Conservation (phyloP, 2,797 vertebrate species). For the Crossoptilon crossoptilon region DNA sequence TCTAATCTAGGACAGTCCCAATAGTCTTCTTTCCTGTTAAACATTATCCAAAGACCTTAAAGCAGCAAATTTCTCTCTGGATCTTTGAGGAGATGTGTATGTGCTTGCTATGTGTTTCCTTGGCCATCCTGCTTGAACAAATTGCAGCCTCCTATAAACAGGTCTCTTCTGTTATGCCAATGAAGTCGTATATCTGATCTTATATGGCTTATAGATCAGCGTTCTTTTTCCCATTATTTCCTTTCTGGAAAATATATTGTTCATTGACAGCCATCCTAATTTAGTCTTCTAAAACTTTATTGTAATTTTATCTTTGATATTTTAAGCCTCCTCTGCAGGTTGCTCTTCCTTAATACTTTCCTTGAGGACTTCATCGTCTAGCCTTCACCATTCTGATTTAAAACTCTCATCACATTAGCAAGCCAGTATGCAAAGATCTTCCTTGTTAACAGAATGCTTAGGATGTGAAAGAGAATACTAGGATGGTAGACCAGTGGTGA, state of each 20-base stretch:
- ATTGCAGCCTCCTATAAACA: neutral
- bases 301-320: neutral
- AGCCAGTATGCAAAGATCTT: neutral
- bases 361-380: neutral
- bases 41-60: neutral
- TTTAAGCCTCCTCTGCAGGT: neutral
- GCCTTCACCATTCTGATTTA: neutral
- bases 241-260: neutral
- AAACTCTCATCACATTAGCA: neutral
- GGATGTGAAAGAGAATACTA: neutral
- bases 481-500: neutral
- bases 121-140: neutral
- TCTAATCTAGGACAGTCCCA: neutral
- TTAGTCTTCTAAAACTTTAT: neutral
- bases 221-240: neutral
- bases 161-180: neutral
- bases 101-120: neutral
- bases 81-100: neutral
- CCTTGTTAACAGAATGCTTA: neutral
- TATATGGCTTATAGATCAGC: neutral
- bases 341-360: neutral
- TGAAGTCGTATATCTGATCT: neutral
- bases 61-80: neutral
- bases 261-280: neutral
- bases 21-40: neutral